A percentile compares a stretch with the other conserved stretches of the same genome.
Conservation (phyloP, 64 coral and sea anemone genomes). For the Orbicella faveolata region DNA sequence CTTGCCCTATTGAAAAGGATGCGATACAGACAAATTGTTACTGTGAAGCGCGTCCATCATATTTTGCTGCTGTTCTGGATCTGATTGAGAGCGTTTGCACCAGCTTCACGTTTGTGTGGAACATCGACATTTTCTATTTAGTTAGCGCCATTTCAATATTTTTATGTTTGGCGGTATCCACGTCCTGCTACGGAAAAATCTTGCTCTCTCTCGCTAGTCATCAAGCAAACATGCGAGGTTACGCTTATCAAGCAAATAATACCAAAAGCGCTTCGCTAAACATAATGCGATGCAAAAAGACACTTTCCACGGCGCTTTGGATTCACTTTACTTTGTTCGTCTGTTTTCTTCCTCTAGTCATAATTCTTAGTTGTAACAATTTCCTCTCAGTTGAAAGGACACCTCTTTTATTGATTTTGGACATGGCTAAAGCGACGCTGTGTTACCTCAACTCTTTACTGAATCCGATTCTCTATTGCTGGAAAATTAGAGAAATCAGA, state of each 20-base stretch:
- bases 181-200: background rate
- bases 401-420: background rate
- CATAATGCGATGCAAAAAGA: background rate
- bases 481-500: background rate
- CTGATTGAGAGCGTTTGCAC: background rate
- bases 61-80: background rate
- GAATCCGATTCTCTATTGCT: background rate
- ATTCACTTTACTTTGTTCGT: background rate
- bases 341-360: background rate
- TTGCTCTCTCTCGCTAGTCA: background rate
- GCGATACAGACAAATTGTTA: slow-evolving; percentile 31
- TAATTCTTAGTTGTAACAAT: background rate
- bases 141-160: background rate
- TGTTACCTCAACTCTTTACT: background rate
- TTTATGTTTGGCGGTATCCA: background rate
- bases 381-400: background rate
- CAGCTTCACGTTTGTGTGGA: background rate
- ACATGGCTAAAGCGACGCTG: background rate
- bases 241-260: background rate
- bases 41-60: background rate
- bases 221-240: background rate
- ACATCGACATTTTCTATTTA: background rate
- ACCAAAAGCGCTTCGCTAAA: background rate
- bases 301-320: background rate
- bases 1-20: background rate